Conservation (phyloP, 2,888 invertebrate species). For the Pseudococcus viburni region DNA sequence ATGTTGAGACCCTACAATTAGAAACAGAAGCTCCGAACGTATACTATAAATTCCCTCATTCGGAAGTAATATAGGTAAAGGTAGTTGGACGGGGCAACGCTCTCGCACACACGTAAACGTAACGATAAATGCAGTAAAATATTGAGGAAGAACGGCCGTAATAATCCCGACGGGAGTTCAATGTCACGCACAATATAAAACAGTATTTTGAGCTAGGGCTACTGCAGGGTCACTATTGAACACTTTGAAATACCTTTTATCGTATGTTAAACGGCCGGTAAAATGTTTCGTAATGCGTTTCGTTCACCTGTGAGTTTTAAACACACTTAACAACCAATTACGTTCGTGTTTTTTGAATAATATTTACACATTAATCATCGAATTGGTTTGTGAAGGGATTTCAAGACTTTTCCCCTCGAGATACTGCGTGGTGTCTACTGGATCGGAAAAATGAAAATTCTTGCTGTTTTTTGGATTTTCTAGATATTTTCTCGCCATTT, state of each 20-base stretch:
- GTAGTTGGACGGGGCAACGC: background rate
- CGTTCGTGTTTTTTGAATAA: background rate
- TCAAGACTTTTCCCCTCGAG: no score
- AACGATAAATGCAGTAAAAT: constrained; percentile 46
- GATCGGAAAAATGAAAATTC: no score
- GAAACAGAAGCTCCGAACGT: constrained; percentile 30
- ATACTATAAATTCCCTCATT: constrained; percentile 43
- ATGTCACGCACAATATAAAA: constrained; percentile 54
- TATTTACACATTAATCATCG: background rate
- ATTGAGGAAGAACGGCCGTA: constrained; percentile 29
- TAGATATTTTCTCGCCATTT: no score
- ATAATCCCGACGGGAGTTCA: constrained; percentile 56
- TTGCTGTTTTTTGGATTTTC: no score
- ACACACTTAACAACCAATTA: constrained; percentile 26
- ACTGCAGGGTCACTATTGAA: constrained; percentile 19
- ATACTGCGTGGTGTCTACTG: no score
- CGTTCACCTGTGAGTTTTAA: background rate
- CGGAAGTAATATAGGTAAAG: constrained; percentile 42
- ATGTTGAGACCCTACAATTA: constrained; percentile 36
- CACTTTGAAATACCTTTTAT: constrained; percentile 33
- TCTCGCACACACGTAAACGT: background rate
- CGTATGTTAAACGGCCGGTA: constrained; percentile 41
- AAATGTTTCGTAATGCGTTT: background rate
- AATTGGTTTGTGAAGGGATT: background rate
- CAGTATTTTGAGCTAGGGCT: constrained; percentile 43